phyloP scores from a whole-genome alignment of 2,888 invertebrate genomes.

The Eutolmus rufibarbis region DNA sequence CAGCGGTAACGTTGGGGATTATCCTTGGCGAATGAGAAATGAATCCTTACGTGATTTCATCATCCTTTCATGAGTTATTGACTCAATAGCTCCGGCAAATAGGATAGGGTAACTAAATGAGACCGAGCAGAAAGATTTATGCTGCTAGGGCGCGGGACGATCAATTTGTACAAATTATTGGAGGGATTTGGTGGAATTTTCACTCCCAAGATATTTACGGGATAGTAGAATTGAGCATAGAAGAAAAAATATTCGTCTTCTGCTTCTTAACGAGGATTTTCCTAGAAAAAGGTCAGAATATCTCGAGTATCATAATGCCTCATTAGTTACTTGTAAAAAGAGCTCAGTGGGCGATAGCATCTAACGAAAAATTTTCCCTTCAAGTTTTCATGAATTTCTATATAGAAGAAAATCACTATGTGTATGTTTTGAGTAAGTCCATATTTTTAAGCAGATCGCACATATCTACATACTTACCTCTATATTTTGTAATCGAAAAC shows the following conservation, averaged over 20 bases:
- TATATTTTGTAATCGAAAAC: no score
- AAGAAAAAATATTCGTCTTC: background rate
- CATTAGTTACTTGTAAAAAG: background rate
- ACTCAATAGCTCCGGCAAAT: background rate
- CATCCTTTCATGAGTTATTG: constrained; percentile 10
- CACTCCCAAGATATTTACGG: background rate
- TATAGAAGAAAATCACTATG: background rate
- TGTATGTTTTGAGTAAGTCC: background rate
- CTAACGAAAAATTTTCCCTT: background rate
- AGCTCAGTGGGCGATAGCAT: background rate
- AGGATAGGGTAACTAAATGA: background rate
- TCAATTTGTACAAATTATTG: constrained; percentile 5
- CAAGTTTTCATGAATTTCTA: background rate
- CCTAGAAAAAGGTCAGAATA: background rate
- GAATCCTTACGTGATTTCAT: constrained; percentile 14
- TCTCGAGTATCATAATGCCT: background rate
- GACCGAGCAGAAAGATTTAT: background rate
- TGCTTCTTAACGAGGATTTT: background rate
- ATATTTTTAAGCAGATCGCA: background rate
- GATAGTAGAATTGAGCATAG: background rate
- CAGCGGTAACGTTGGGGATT: background rate
- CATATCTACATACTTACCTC: no score
- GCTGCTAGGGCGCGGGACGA: background rate
- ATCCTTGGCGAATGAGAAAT: background rate
- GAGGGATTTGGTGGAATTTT: background rate